Conservation (phyloP, 2,113 vertebrate species). For the Poeciliopsis prolifica region DNA sequence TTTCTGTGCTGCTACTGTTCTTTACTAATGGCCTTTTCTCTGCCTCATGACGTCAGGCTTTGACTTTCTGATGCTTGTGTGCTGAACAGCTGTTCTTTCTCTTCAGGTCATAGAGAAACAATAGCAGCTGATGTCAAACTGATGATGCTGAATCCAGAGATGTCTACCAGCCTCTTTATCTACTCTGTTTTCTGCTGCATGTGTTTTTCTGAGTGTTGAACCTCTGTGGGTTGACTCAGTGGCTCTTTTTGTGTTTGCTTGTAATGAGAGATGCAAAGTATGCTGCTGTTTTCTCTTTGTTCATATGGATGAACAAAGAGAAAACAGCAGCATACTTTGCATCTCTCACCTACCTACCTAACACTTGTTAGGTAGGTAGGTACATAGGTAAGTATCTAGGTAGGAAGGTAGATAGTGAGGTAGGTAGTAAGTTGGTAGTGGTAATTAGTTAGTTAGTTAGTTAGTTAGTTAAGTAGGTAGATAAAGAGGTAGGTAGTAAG, state of each 20-base stretch:
- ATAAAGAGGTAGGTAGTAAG: too few relatives aligned
- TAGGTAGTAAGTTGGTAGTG: too few relatives aligned
- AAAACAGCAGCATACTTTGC: too few relatives aligned
- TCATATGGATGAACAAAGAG: too few relatives aligned
- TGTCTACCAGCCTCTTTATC: constrained; percentile 25
- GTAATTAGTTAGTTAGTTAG: too few relatives aligned
- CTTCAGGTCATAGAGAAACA: constrained; percentile 44
- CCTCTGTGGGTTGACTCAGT: constrained; percentile 22
- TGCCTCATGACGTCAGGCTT: constrained; percentile 31
- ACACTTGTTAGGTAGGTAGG: too few relatives aligned
- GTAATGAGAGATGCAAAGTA: constrained; percentile 70
- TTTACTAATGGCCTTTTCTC: not conserved
- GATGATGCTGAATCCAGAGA: constrained; percentile 59
- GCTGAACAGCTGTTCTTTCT: constrained; percentile 39
- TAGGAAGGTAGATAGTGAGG: too few relatives aligned
- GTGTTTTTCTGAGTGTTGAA: constrained; percentile 1
- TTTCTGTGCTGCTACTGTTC: not conserved
- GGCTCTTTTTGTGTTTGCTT: constrained; percentile 39
- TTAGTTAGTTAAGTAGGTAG: too few relatives aligned
- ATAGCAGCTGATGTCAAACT: constrained; percentile 39
- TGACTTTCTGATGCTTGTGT: constrained; percentile 54
- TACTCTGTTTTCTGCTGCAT: not conserved
- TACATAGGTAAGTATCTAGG: too few relatives aligned
- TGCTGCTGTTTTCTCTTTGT: constrained; percentile 25
- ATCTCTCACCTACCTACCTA: too few relatives aligned